phyloP scores from a whole-genome alignment of 2,888 invertebrate genomes.

The Drosophila austrosaltans region DNA sequence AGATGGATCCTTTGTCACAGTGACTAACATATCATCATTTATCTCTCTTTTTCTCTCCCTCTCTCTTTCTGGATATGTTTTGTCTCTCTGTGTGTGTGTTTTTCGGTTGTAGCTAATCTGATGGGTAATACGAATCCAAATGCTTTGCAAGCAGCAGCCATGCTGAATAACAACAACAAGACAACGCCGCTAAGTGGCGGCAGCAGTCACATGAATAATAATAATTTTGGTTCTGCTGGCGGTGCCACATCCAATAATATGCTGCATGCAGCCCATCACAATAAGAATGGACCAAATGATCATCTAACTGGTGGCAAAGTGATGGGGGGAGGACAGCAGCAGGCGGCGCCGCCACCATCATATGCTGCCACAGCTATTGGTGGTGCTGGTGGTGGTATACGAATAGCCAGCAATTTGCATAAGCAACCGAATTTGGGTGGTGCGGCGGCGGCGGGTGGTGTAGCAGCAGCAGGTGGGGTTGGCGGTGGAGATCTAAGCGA shows the following conservation, averaged over 20 bases:
- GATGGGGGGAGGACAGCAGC: slow-evolving; percentile 7
- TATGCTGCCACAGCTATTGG: slow-evolving; percentile 54
- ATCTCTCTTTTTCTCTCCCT: background rate
- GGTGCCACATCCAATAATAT: slow-evolving; percentile 40
- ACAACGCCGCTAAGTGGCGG: slow-evolving; percentile 40
- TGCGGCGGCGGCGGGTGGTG: slow-evolving; percentile 14
- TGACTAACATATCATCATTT: slow-evolving; percentile 32
- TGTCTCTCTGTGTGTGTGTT: slow-evolving; percentile 11
- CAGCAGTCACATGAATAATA: slow-evolving; percentile 34
- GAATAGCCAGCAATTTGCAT: slow-evolving; percentile 82
- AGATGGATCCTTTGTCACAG: background rate
- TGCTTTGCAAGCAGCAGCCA: slow-evolving; percentile 62
- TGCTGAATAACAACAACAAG: slow-evolving; percentile 77
- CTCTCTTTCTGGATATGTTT: background rate
- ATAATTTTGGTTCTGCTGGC: slow-evolving; percentile 46
- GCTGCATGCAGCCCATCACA: slow-evolving; percentile 23
- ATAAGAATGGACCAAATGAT: slow-evolving; percentile 76
- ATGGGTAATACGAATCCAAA: slow-evolving; percentile 48
- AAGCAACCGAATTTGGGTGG: slow-evolving; percentile 62
- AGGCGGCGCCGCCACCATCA: slow-evolving; percentile 59
- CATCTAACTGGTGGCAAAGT: slow-evolving; percentile 37
- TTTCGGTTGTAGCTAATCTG: slow-evolving; percentile 46
- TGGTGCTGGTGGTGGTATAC: slow-evolving; percentile 79
- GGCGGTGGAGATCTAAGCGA: slow-evolving; percentile 55
- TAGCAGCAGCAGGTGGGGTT: background rate